A percentile compares a stretch with the other conserved stretches of the same genome.
Evolutionary conservation across 2,113 vertebrate species (phyloP).

Genomic region (Bufo gargarizans): DNA sequence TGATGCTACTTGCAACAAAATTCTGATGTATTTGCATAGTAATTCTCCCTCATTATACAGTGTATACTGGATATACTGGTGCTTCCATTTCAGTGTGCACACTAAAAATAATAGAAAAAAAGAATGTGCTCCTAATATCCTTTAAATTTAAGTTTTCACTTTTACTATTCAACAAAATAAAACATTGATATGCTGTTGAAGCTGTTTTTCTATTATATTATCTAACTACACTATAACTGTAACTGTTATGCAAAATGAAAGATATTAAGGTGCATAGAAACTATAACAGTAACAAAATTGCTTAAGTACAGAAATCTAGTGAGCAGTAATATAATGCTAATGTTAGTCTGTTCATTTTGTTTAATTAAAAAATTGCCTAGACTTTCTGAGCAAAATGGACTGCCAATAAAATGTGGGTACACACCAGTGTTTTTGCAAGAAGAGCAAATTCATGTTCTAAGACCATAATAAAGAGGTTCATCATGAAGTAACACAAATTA

Average conservation of each 20-base stretch:
- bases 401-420: slow-evolving; percentile 53
- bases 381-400: slow-evolving; percentile 59
- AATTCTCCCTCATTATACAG: too few species aligned
- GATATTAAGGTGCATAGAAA: slow-evolving; percentile 43
- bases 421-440: slow-evolving; percentile 42
- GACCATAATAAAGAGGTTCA: slow-evolving; percentile 49
- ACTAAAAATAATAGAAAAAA: too few species aligned
- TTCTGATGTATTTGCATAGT: too few species aligned
- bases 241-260: slow-evolving; percentile 28
- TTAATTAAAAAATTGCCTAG: slow-evolving; percentile 68
- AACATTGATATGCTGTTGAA: slow-evolving; percentile 10
- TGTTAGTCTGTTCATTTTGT: slow-evolving; percentile 58
- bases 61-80: too few species aligned
- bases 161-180: neutral
- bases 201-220: neutral
- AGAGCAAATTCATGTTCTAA: neutral
- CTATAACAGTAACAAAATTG: slow-evolving; percentile 39
- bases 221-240: neutral
- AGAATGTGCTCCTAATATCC: too few species aligned
- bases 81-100: too few species aligned
- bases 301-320: slow-evolving; percentile 60
- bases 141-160: too few species aligned
- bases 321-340: slow-evolving; percentile 55
- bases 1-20: too few species aligned
- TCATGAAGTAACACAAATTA: slow-evolving; percentile 30